Evolutionary conservation across 2,797 vertebrate species (phyloP).

Genomic region (Crocodylus rhombifer): DNA sequence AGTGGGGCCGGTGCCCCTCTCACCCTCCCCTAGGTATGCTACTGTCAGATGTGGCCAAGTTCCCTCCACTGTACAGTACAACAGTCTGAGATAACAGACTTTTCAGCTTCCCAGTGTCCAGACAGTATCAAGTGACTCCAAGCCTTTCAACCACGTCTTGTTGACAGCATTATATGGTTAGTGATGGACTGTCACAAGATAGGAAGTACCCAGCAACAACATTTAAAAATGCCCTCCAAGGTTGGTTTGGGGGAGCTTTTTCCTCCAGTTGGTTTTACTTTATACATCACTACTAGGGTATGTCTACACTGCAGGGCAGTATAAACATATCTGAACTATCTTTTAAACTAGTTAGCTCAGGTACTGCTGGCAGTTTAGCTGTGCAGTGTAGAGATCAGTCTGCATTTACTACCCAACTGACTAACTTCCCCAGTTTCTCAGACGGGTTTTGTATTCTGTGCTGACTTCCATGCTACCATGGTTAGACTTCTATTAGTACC

Average conservation of each 20-base stretch:
- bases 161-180: background rate
- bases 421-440: background rate
- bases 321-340: background rate
- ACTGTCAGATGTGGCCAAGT: no score
- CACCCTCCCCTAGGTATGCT: no score
- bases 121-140: background rate
- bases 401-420: background rate
- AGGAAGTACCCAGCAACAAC: background rate
- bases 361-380: background rate
- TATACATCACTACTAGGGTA: background rate
- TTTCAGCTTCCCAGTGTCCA: background rate
- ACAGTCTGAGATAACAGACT: background rate
- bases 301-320: fast-evolving
- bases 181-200: fast-evolving
- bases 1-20: background rate
- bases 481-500: background rate
- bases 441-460: background rate
- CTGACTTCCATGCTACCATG: background rate
- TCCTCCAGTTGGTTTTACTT: background rate
- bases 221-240: background rate
- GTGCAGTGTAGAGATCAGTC: background rate
- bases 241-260: fast-evolving
- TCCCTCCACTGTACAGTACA: background rate
- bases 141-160: background rate
- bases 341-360: background rate